These are phyloP conservation scores for Scaeva pyrastri DNA, from an alignment of 2,888 invertebrate genomes.

Conservation along the genomic window DNA sequence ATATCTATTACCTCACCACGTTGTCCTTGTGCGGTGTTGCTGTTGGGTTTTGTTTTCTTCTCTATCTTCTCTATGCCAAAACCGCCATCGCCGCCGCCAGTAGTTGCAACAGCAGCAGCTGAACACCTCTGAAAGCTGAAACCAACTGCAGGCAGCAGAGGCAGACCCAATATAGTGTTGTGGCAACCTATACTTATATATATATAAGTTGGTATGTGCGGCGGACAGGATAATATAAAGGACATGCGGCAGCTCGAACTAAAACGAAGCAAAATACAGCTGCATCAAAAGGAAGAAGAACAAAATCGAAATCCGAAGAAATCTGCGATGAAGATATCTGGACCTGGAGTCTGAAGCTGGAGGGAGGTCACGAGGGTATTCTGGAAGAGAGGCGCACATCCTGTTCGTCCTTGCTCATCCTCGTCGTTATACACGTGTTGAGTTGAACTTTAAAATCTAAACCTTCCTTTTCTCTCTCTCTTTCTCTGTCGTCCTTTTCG, in stretches of 20 bases:
- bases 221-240: slow-evolving; percentile 53
- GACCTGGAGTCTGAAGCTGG: not conserved
- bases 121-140: slow-evolving; percentile 65
- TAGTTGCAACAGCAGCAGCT: slow-evolving; percentile 44
- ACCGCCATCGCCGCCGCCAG: slow-evolving; percentile 61
- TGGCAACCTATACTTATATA: slow-evolving; percentile 5
- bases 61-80: slow-evolving; percentile 31
- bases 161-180: slow-evolving; percentile 52
- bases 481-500: not conserved
- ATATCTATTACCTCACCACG: slow-evolving; percentile 72
- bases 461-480: not conserved
- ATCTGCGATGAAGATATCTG: slow-evolving; percentile 12
- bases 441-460: slow-evolving; percentile 62
- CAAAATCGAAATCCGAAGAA: slow-evolving; percentile 22
- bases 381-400: slow-evolving; percentile 18
- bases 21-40: slow-evolving; percentile 74
- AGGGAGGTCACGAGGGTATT: not conserved
- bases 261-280: slow-evolving; percentile 53
- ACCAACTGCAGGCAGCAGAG: slow-evolving; percentile 34
- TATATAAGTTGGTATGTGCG: slow-evolving; percentile 10
- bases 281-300: slow-evolving; percentile 38
- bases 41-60: slow-evolving; percentile 67
- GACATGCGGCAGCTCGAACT: slow-evolving; percentile 62
- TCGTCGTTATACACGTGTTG: slow-evolving; percentile 55
- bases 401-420: slow-evolving; percentile 32